phyloP scores from a whole-genome alignment of 2,888 invertebrate genomes.

The Eulithis testata region DNA sequence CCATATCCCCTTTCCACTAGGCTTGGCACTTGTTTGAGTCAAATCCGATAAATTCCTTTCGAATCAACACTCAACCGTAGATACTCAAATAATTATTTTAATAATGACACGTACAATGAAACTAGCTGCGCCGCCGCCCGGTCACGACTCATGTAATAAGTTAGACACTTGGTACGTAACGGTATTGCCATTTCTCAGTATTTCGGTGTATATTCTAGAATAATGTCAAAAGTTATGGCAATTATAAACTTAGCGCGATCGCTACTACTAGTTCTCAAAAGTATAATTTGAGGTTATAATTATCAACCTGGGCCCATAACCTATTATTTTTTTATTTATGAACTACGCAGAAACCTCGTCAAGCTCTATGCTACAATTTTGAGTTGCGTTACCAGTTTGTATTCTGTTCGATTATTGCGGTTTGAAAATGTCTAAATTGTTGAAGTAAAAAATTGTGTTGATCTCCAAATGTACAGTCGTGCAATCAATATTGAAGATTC shows the following conservation, averaged over 20 bases:
- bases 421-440: not conserved
- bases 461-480: slow-evolving; percentile 25
- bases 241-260: slow-evolving; percentile 1
- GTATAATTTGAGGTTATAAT: slow-evolving; percentile 7
- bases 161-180: slow-evolving; percentile 18
- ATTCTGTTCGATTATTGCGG: too few relatives aligned
- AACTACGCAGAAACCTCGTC: not conserved
- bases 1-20: not conserved
- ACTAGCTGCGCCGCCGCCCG: slow-evolving; percentile 31
- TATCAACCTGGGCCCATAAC: slow-evolving; percentile 3
- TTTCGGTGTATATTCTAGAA: slow-evolving; percentile 16
- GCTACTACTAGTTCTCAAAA: not conserved
- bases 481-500: slow-evolving; percentile 16
- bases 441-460: slow-evolving; percentile 1
- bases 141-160: slow-evolving; percentile 37
- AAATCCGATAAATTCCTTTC: slow-evolving; percentile 53
- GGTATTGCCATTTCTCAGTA: slow-evolving; percentile 27
- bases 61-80: slow-evolving; percentile 38
- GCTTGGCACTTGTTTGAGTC: slow-evolving; percentile 20
- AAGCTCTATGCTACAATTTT: too few relatives aligned
- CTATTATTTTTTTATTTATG: not conserved
- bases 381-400: not conserved
- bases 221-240: slow-evolving; percentile 19
- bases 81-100: slow-evolving; percentile 54
- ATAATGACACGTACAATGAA: slow-evolving; percentile 55